Base-by-base conservation (phyloP, 2,888 invertebrate species). In the Cantharis lateralis region DNA sequence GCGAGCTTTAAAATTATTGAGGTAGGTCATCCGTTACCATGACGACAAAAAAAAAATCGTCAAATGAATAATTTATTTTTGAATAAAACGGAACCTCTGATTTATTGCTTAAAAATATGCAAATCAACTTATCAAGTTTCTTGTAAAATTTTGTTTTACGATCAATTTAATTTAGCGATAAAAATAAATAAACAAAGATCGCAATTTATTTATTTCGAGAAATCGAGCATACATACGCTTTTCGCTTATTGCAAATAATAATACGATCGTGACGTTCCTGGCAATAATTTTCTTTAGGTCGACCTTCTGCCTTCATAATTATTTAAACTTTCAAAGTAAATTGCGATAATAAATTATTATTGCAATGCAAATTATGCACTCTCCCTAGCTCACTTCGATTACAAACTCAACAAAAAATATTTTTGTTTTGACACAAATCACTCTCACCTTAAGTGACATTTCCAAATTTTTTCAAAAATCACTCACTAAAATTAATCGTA, bases 321-420 rank as follows among this genome's bases (percentile, higher is more conserved):
- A 66, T 66, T 66, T 66, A 66, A 18, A 66, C 64, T 66, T 66
- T 66, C 20, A 66, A 66, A 20, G n/a, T 20, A 66, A 66, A 66
- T 66, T 66, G 20, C 64, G 64, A 66, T 20, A 66, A 24, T 28
- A 28, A 28, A 28, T 28, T 10, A 28, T 11, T 28, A 10, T 66
- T 64, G 16, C 18, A 20, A n/a, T 48, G 48, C n/a, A n/a, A 48
- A 66, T n/a, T 66, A 66, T 66, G 64, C 48, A 48, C 48, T 48
- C 48, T 48, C n/a, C n/a, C n/a, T 13, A 66, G 18, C 64, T 66
- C 24, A 66, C 64, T 66, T 48, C 9, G 48, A 20, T 16, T 66
- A 66, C 7, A 20, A 18, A 64, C 3, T 7, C 0, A 64, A 18
- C 13, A 32, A 32, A 32, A 62, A 63, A 9, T 24, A 63, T 15